Base-by-base conservation (phyloP, 2,888 invertebrate genomes). In the Drosophila borealis region DNA sequence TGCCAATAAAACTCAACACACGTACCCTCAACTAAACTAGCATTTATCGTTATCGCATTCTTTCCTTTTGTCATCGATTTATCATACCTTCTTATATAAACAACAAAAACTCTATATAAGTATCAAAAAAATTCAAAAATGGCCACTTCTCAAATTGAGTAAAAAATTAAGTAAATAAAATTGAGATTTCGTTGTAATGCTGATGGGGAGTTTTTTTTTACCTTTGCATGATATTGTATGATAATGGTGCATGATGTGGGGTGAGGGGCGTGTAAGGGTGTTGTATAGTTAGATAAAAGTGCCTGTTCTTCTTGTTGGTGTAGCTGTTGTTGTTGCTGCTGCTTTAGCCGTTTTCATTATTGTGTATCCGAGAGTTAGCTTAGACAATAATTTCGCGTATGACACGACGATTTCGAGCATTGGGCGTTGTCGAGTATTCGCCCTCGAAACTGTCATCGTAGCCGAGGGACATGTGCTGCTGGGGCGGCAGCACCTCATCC, bases 401-500 rank as follows among this genome's bases (percentile, higher is more conserved):
- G 93, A 98, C 97, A 91, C 98, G 94, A 84, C 98, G 95, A 90
- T 97, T 96, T 91, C 98, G 95, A 89, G 97, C 97, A 93, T 98
- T 98, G 74, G 98, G 98, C 82, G 98, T 98, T 80, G 98, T 98
- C 77, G 98, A 98, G 93, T 98, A 98, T 59, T 98, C 98, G 74
- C 97, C 97, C 93, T 98, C 98, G 56, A 97, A 94, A 86, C 97
- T 97, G 93, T 98, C 98, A 93, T 98, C 98, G 93, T 98, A 98
- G 91, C 96, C 96, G 85, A 97, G 95, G 68, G 97, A 97, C 93
- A 97, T 95, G 92, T 97, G 97, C 90, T 96, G 96, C 66, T 96
- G 96, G 36, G 97, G 96, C 75, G 91, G 91, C 88, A 92, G 90
- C 81, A 92, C 89, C 88, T 93, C 93, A 93, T 97, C 97, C 90